Conservation (phyloP, 1,140 invertebrate genomes). For the Bicyclus anynana region DNA sequence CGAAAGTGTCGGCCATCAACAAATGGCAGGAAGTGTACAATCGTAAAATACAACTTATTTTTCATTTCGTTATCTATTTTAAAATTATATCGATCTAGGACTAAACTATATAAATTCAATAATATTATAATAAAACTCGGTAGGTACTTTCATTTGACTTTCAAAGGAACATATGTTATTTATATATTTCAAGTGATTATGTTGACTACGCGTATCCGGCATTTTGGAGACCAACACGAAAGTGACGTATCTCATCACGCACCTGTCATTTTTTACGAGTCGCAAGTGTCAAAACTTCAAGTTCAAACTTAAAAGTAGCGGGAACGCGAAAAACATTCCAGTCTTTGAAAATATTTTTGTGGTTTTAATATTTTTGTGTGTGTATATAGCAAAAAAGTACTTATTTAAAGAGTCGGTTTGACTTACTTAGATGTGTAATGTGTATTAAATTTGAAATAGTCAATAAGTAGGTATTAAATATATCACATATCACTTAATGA, state of each 20-base stretch:
- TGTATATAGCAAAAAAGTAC: too few species aligned
- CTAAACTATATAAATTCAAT: not conserved
- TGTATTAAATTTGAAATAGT: too few species aligned
- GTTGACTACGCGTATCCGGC: constrained; percentile 2
- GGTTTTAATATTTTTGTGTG: not conserved
- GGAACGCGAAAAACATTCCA: constrained; percentile 3
- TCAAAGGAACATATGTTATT: not conserved
- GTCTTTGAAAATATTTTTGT: not conserved
- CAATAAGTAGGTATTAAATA: too few species aligned
- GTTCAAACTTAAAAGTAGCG: constrained; percentile 14
- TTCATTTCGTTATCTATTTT: not conserved
- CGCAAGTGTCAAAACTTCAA: not conserved
- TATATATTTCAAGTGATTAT: not conserved
- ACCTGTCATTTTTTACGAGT: too few species aligned
- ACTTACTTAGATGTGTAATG: too few species aligned
- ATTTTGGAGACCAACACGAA: not conserved
- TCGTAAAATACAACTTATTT: constrained; percentile 35
- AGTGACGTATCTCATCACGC: not conserved
- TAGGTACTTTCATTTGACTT: not conserved
- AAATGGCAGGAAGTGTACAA: constrained; percentile 53
- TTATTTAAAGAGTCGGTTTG: too few species aligned
- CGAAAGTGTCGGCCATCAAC: constrained; percentile 59
- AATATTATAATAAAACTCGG: not conserved
- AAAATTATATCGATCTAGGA: not conserved
- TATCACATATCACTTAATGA: too few species aligned